A percentile compares a stretch with the other conserved stretches of the same genome.
Conservation (phyloP, 2,888 invertebrate species). For the Sinopyrophorus schimmeli region DNA sequence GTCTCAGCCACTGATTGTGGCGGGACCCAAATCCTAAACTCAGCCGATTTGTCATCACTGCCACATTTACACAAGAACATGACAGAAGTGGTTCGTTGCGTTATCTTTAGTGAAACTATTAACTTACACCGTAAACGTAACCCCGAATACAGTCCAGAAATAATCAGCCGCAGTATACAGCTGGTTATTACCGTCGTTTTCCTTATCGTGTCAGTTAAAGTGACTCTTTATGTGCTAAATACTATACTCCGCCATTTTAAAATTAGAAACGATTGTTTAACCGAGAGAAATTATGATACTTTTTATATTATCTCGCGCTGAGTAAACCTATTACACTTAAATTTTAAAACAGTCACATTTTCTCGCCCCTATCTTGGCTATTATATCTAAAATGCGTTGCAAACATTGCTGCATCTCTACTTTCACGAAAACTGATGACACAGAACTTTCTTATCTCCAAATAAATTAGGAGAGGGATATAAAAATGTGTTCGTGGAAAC, state of each 20-base stretch:
- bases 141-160: constrained; percentile 30
- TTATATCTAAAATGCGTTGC: constrained; percentile 54
- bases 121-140: constrained; percentile 32
- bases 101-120: constrained; percentile 31
- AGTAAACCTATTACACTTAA: constrained; percentile 55
- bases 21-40: constrained; percentile 48
- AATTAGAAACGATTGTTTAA: constrained; percentile 53
- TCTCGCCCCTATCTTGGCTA: constrained; percentile 51
- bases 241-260: constrained; percentile 48
- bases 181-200: constrained; percentile 42
- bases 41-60: constrained; percentile 47
- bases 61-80: constrained; percentile 32
- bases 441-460: constrained; percentile 53
- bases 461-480: constrained; percentile 47
- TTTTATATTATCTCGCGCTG: constrained; percentile 52
- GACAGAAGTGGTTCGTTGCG: constrained; percentile 29
- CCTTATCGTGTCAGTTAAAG: constrained; percentile 47
- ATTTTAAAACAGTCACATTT: constrained; percentile 57
- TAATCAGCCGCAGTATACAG: constrained; percentile 37
- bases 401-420: constrained; percentile 48
- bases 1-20: constrained; percentile 43
- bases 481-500: constrained; percentile 35
- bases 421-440: constrained; percentile 52
- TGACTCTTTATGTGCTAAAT: constrained; percentile 50
- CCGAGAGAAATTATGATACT: constrained; percentile 51